These are phyloP conservation scores for Malurus cyaneus DNA, from an alignment of 2,113 vertebrate species.

Conservation along the genomic window DNA sequence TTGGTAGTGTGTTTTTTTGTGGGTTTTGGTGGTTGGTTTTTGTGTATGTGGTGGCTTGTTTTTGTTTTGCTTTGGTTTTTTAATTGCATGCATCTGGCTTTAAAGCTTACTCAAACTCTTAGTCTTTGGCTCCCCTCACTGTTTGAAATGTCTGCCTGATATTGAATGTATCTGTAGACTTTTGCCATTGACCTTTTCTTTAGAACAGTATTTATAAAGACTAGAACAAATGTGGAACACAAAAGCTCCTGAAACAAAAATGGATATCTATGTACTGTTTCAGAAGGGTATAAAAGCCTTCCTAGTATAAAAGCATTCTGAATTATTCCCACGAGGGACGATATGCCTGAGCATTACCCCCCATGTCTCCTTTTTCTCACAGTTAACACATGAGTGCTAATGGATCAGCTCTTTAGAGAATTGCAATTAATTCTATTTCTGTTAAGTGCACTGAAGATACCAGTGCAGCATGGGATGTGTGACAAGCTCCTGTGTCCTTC, in stretches of 20 bases:
- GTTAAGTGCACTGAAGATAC: not conserved
- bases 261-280: not conserved
- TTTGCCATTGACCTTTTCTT: not conserved
- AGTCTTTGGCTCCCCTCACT: not conserved
- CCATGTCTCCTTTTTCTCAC: not conserved
- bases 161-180: not conserved
- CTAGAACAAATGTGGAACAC: not conserved
- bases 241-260: not conserved
- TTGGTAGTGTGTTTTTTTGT: not conserved
- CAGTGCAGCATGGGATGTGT: not conserved
- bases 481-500: not conserved
- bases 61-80: not conserved
- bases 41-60: not conserved
- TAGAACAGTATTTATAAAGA: not conserved
- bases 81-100: not conserved
- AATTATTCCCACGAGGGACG: not conserved
- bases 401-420: not conserved
- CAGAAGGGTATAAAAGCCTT: not conserved
- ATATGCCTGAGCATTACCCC: not conserved
- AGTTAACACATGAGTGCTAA: not conserved
- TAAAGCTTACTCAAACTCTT: not conserved
- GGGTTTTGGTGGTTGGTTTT: not conserved
- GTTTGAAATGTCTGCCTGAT: not conserved
- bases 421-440: slow-evolving; percentile 27
- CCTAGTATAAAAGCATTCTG: not conserved